phyloP scores from a whole-genome alignment of 2,888 invertebrate genomes.

The Aphodius granarius region DNA sequence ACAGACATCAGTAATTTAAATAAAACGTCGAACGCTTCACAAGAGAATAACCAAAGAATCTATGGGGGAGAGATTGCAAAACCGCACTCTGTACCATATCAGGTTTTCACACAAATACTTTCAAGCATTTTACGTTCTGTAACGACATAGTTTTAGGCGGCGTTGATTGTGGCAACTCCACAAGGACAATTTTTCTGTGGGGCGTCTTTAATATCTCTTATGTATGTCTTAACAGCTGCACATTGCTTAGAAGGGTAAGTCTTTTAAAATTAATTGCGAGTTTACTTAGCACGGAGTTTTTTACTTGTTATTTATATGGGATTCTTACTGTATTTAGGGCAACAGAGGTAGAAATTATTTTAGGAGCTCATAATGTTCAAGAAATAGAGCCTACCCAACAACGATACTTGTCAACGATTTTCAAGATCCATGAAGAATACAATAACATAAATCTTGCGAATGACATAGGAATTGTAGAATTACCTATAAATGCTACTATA shows the following conservation, averaged over 20 bases:
- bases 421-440: constrained; percentile 31
- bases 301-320: too few species aligned
- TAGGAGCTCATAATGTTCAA: constrained; percentile 42
- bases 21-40: too few species aligned
- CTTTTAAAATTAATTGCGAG: too few species aligned
- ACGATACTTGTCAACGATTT: constrained; percentile 28
- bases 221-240: constrained; percentile 1
- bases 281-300: too few species aligned
- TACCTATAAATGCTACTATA: constrained; percentile 11
- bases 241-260: neutral
- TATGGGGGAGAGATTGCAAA: neutral
- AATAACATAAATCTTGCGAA: constrained; percentile 44
- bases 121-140: too few species aligned
- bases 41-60: neutral
- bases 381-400: constrained; percentile 43
- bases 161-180: neutral
- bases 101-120: neutral
- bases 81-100: neutral
- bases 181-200: neutral
- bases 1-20: too few species aligned
- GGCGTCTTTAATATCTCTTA: neutral
- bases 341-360: constrained; percentile 30
- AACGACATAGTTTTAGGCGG: neutral
- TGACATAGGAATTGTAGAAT: constrained; percentile 49
- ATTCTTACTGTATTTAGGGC: constrained; percentile 48